A percentile compares a stretch with the other conserved stretches of the same genome.
phyloP scores from a whole-genome alignment of 2,113 vertebrate species.

The Amia ocellicauda region DNA sequence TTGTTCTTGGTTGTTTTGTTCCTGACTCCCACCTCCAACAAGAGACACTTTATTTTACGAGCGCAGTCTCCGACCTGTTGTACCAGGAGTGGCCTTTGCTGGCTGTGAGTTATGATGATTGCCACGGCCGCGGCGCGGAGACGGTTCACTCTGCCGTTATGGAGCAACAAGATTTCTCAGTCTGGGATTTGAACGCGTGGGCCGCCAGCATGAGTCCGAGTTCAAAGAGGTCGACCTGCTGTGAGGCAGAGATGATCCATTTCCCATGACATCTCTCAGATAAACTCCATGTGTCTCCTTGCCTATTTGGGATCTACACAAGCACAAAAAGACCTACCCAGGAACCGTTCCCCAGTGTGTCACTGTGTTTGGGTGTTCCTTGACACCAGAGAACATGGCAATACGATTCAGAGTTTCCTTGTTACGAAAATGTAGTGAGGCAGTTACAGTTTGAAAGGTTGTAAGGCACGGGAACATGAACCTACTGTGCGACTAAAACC shows the following conservation, averaged over 20 bases:
- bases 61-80: neutral
- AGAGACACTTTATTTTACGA: neutral
- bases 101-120: neutral
- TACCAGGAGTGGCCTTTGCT: no score
- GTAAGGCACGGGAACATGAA: no score
- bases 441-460: no score
- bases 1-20: neutral
- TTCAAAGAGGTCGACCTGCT: neutral
- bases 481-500: no score
- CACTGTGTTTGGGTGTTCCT: no score
- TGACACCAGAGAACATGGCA: no score
- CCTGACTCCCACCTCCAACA: neutral
- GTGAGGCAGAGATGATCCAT: slow-evolving; percentile 15
- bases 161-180: neutral
- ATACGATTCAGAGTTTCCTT: no score
- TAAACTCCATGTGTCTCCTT: no score
- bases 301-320: no score
- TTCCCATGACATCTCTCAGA: slow-evolving; percentile 1
- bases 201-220: slow-evolving; percentile 17
- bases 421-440: no score
- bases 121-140: neutral
- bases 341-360: no score
- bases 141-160: neutral
- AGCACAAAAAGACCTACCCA: no score
- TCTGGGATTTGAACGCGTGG: neutral